These are phyloP conservation scores for Odontamblyopus rebecca DNA, from an alignment of 2,797 vertebrate genomes.

Conservation along the genomic window DNA sequence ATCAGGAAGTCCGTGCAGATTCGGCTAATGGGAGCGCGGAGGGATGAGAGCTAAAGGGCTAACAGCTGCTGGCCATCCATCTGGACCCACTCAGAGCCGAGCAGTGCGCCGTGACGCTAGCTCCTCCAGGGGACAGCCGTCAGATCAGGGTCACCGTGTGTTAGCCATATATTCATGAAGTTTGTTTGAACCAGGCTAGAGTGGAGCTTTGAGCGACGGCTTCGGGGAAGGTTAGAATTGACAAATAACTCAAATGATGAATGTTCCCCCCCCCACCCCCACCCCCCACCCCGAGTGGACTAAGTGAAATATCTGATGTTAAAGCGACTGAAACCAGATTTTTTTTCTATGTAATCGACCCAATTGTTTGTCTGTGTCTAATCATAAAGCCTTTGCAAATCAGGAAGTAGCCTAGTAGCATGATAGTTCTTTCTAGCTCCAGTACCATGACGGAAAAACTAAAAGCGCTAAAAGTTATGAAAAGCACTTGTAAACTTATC, in stretches of 20 bases:
- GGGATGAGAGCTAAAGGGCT: slow-evolving; percentile 66
- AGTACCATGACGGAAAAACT: too few relatives aligned
- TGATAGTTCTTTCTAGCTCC: too few relatives aligned
- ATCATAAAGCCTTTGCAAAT: too few relatives aligned
- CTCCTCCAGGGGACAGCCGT: slow-evolving; percentile 45
- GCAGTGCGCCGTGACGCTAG: slow-evolving; percentile 38
- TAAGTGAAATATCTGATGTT: too few relatives aligned
- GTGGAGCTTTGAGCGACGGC: slow-evolving; percentile 7
- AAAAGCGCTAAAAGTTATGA: too few relatives aligned
- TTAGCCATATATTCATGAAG: slow-evolving; percentile 39
- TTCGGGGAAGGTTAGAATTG: neutral
- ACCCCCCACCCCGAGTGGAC: too few relatives aligned
- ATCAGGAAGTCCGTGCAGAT: slow-evolving; percentile 73
- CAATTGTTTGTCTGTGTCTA: too few relatives aligned
- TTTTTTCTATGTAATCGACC: too few relatives aligned
- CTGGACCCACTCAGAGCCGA: slow-evolving; percentile 46
- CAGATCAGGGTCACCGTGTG: slow-evolving; percentile 33
- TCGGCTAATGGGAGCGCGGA: slow-evolving; percentile 66
- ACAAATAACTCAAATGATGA: neutral
- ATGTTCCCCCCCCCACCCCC: too few relatives aligned
- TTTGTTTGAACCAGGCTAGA: slow-evolving; percentile 49
- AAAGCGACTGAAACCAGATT: too few relatives aligned
- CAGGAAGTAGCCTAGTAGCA: too few relatives aligned
- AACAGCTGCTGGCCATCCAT: slow-evolving; percentile 75
- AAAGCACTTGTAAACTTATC: too few relatives aligned